These are phyloP conservation scores for Todiramphus saurophagus DNA, from an alignment of 2,113 vertebrate genomes.

Conservation along the genomic window DNA sequence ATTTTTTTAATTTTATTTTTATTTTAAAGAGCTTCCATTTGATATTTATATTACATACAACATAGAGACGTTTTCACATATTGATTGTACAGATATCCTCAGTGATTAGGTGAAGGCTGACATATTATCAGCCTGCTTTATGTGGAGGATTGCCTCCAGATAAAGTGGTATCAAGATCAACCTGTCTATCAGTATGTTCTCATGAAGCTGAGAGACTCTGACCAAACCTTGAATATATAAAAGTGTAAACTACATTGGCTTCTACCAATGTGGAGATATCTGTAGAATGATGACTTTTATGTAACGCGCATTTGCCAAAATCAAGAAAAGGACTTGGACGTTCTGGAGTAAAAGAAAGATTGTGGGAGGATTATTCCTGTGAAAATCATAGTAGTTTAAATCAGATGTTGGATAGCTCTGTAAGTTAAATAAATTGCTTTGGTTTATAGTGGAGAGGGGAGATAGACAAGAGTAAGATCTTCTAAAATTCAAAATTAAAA, in stretches of 20 bases:
- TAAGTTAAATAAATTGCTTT: background rate
- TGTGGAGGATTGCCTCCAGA: background rate
- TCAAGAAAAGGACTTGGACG: background rate
- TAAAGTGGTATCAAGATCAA: background rate
- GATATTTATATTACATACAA: background rate
- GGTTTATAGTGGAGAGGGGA: background rate
- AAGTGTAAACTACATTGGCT: background rate
- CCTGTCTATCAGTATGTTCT: background rate
- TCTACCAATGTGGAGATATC: background rate
- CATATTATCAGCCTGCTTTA: background rate
- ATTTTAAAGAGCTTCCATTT: background rate
- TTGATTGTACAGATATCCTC: background rate
- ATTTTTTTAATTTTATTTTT: background rate
- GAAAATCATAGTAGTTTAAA: background rate
- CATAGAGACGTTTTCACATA: background rate
- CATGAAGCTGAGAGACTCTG: background rate
- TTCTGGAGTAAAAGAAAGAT: background rate
- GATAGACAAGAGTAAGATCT: background rate
- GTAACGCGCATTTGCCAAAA: background rate
- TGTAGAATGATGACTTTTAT: background rate
- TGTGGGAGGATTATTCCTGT: background rate
- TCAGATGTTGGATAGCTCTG: background rate
- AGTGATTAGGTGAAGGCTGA: background rate
- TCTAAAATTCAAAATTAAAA: background rate
- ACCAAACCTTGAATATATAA: background rate